Percentiles rank a stretch among this genome's conserved stretches.
These are phyloP conservation scores for Sarcophaga caerulescens DNA, from an alignment of 2,888 invertebrate species.

Conservation along the genomic window DNA sequence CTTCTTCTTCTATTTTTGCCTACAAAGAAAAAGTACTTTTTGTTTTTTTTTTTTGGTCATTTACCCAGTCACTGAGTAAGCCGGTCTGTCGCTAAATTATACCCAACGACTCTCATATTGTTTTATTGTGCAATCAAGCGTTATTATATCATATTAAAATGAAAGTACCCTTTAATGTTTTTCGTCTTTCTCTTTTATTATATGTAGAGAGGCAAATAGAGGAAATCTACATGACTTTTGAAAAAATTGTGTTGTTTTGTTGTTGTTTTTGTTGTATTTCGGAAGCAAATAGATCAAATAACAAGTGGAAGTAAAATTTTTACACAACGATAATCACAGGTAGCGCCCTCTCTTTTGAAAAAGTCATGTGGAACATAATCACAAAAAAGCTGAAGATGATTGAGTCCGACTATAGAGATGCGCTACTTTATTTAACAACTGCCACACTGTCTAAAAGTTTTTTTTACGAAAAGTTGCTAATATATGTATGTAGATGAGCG, in stretches of 20 bases:
- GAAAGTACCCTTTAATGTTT: constrained; percentile 61
- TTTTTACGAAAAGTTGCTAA: too few species aligned
- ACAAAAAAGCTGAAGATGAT: too few species aligned
- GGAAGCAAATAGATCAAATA: constrained; percentile 60
- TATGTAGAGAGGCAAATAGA: constrained; percentile 19
- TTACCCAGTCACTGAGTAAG: constrained; percentile 4
- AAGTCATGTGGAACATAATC: neutral
- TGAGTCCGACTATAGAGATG: too few species aligned
- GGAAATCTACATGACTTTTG: constrained; percentile 35
- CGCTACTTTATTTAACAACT: too few species aligned
- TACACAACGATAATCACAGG: constrained; percentile 48
- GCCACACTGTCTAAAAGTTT: too few species aligned
- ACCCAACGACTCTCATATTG: constrained; percentile 12
- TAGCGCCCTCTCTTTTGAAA: constrained; percentile 42
- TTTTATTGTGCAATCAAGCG: constrained; percentile 63
- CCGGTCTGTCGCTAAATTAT: constrained; percentile 10
- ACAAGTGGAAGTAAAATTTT: constrained; percentile 53
- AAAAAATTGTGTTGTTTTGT: neutral
- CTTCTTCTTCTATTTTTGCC: constrained; percentile 21
- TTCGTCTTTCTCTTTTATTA: neutral
- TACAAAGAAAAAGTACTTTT: constrained; percentile 59
- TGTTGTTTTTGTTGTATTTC: constrained; percentile 34
- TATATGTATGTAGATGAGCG: too few species aligned
- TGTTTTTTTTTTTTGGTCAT: constrained; percentile 47
- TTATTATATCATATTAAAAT: constrained; percentile 67